Base-by-base conservation (phyloP, 1,140 invertebrate genomes). In the Muscidifurax raptorellus region DNA sequence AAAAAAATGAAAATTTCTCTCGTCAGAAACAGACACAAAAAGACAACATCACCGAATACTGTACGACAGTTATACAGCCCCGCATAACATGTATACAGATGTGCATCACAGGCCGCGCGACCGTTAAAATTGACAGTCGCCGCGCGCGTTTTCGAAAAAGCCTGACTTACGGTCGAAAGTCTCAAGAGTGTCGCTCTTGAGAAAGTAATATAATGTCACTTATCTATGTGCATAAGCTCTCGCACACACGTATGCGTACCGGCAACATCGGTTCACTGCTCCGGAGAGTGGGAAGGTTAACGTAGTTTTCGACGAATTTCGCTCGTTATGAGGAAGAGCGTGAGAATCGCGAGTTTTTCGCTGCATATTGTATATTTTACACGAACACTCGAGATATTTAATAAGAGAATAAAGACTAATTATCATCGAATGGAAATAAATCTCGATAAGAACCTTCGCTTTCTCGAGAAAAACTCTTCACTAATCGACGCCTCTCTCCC, bases 151-250 rank as follows among this genome's bases (percentile, higher is more conserved):
- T 69, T 69, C 66, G 66, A 69, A 69, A 69, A 69, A 69, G 66
- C 27, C 52, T 69, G 66, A 69, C 66, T 69, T 69, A 69, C 10
- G 27, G 3, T 69, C 66, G 66, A 69, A 69, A 69, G 66, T 69
- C 27, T 18, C 10, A 27, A 5, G 66, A n/a, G 6, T 7, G 52
- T 47, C 15, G 52, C 22, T 59, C 18, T 59, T 7, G 52, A 59
- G 52, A 59, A 59, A 59, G 52, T n/a, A 59, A 15, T 7, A 18
- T 59, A n/a, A 59, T 18, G 52, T 59, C 52, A 18, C 52, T 59
- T 59, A 3, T n/a, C 5, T 59, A n/a, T 7, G n/a, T 18, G 15
- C 44, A 9, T 40, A 40, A 59, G 2, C 52, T 59, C 22, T 59
- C 22, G 22, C 52, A 18, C 0, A 52, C 15, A 18, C 5, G 15